Evolutionary conservation across 2,113 vertebrate genomes (phyloP).

Genomic region (Albula goreensis): DNA sequence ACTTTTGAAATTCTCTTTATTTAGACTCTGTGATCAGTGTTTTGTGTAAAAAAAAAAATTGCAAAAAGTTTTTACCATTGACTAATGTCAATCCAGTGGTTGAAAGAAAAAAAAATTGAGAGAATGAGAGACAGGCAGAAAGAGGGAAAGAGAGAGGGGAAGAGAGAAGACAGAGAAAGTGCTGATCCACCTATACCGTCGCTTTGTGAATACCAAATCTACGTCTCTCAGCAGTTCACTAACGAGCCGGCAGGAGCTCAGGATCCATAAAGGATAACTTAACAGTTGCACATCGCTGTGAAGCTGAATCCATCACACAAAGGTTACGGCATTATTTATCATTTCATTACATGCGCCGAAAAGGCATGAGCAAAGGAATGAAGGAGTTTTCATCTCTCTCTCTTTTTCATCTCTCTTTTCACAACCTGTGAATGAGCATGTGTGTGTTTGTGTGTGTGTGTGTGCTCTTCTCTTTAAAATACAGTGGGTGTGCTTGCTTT

Average conservation of each 20-base stretch:
- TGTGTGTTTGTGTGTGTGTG: background rate
- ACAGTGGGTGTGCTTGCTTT: too few species aligned
- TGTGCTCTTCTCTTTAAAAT: background rate
- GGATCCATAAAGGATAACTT: background rate
- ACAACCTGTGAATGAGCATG: background rate
- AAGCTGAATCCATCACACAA: constrained; percentile 12
- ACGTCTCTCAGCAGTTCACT: background rate
- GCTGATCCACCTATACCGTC: background rate
- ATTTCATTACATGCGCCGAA: background rate
- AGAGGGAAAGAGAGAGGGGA: background rate
- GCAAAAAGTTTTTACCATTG: too few species aligned
- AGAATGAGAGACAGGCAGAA: background rate
- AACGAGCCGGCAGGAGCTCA: background rate
- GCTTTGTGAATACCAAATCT: constrained; percentile 4
- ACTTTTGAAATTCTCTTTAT: too few species aligned
- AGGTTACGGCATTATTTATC: background rate
- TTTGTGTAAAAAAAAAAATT: too few species aligned
- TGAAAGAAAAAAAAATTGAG: too few species aligned
- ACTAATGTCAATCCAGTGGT: too few species aligned
- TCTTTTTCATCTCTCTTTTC: background rate
- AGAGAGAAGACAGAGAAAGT: background rate
- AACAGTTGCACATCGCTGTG: background rate
- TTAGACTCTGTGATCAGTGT: too few species aligned
- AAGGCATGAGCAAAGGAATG: background rate
- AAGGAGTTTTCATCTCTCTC: background rate